Base-by-base conservation (phyloP, 2,797 vertebrate species). In the Gymnodraco acuticeps region DNA sequence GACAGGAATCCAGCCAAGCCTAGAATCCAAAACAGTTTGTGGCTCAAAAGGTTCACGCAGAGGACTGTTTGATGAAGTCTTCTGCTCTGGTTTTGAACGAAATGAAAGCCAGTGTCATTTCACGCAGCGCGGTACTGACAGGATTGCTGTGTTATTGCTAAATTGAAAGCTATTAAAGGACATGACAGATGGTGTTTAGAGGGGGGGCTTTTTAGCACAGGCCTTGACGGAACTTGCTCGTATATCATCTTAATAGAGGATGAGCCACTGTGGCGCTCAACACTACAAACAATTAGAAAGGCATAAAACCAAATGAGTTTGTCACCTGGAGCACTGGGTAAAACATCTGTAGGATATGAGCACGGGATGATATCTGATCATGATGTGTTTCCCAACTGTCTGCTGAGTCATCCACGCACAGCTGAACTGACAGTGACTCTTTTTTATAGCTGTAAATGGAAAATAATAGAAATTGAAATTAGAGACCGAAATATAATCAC, bases 1-100 rank as follows among this genome's bases (percentile, higher is more conserved):
- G 79, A 80, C 65, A 76, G 66, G 77, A 70, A 78, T 72, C 17
- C 76, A 77, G 71, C 80, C 77, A 84, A 65, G 62, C 60, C 61
- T 52, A 48, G 61, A 82, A 84, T 83, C 71, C 71, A 82, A 81
- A 87, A 76, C 73, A 75, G 79, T 80, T 75, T 70, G 59, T 2
- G 16, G 73, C 78, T 89, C 64, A 85, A 67, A 72, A 83, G 80
- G 78, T 85, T 92, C 83, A 84, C 19, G 63, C 33, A 13, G 71
- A 77, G 76, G 53, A 0, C 69, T 70, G 61, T 80, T 82, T 78
- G 77, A 80, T 76, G 66, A 75, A 78, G 61, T 69, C 74, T 71
- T 4, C 61, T 56, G 65, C 71, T 78, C 52, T 47, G 33, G 45
- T 69, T 74, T 72, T 77, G 27, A 74, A 58, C 33, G 75, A 45